Evolutionary conservation across 2,888 invertebrate genomes (phyloP).

Genomic region (Caenorhabditis japonica): DNA sequence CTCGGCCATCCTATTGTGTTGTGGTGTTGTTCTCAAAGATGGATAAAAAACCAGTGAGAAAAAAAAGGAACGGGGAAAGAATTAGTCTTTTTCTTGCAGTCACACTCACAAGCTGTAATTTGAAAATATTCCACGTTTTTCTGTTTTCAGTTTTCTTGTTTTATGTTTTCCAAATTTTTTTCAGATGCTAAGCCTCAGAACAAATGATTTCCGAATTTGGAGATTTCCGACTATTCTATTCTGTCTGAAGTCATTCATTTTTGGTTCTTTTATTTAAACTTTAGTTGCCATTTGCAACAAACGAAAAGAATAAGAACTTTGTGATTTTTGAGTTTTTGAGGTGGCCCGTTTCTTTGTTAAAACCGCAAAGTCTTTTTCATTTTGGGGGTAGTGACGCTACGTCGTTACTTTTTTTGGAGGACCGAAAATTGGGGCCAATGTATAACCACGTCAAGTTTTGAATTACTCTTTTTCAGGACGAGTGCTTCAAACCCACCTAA

Average conservation of each 20-base stretch:
- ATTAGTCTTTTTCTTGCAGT: conserved; percentile 20
- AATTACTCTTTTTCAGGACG: conserved; percentile 31
- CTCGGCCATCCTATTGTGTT: too few relatives aligned
- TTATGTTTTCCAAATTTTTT: too few relatives aligned
- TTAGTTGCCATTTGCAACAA: conserved; percentile 17
- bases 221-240: conserved; percentile 27
- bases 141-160: conserved; percentile 12
- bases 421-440: conserved; percentile 21
- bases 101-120: conserved; percentile 51
- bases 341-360: conserved; percentile 6
- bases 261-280: conserved; percentile 24
- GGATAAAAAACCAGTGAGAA: not conserved
- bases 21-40: conserved; percentile 6
- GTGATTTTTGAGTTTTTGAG: conserved; percentile 17
- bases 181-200: too few relatives aligned
- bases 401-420: conserved; percentile 1
- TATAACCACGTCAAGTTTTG: conserved; percentile 31
- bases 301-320: conserved; percentile 8
- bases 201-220: too few relatives aligned
- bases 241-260: too few relatives aligned
- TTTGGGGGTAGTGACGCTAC: conserved; percentile 17
- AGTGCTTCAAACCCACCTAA: too few relatives aligned
- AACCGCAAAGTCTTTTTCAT: conserved; percentile 2
- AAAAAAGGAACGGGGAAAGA: conserved; percentile 6
- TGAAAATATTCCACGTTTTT: conserved; percentile 30